Percentiles rank a stretch among this genome's conserved stretches.
Conservation (phyloP, 2,888 invertebrate species). For the Heliconius aoede region DNA sequence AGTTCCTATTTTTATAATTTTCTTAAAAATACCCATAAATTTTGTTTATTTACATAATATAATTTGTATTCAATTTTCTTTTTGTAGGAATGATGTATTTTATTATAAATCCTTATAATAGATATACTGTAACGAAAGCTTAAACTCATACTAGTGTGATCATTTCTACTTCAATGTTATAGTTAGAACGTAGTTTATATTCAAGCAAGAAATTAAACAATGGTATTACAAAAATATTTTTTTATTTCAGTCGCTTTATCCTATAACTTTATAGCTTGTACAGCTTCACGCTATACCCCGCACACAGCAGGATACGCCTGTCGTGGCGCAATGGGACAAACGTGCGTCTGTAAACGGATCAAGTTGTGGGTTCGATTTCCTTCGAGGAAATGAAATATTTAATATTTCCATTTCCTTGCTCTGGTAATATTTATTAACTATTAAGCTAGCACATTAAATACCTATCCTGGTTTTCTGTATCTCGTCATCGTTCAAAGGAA, state of each 20-base stretch:
- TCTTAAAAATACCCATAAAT: neutral
- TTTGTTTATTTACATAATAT: neutral
- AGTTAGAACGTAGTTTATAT: constrained; percentile 21
- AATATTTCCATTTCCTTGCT: too few relatives aligned
- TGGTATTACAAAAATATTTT: neutral
- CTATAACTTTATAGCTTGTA: neutral
- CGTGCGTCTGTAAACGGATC: too few relatives aligned
- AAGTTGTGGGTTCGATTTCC: neutral
- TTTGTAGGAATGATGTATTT: neutral
- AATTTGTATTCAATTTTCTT: neutral
- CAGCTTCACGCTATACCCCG: too few relatives aligned
- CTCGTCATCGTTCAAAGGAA: too few relatives aligned
- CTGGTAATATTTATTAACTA: too few relatives aligned
- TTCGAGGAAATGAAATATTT: neutral
- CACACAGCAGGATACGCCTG: too few relatives aligned
- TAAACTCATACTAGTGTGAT: constrained; percentile 11
- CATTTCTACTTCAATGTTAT: constrained; percentile 6
- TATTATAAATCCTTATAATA: neutral
- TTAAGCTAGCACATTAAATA: too few relatives aligned
- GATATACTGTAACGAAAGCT: neutral
- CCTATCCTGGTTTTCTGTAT: too few relatives aligned
- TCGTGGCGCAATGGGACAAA: too few relatives aligned
- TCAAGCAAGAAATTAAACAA: constrained; percentile 17
- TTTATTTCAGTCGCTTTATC: neutral
- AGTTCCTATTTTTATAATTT: constrained; percentile 30